phyloP scores from a whole-genome alignment of 2,888 invertebrate genomes.

The Invenusta paracnida region DNA sequence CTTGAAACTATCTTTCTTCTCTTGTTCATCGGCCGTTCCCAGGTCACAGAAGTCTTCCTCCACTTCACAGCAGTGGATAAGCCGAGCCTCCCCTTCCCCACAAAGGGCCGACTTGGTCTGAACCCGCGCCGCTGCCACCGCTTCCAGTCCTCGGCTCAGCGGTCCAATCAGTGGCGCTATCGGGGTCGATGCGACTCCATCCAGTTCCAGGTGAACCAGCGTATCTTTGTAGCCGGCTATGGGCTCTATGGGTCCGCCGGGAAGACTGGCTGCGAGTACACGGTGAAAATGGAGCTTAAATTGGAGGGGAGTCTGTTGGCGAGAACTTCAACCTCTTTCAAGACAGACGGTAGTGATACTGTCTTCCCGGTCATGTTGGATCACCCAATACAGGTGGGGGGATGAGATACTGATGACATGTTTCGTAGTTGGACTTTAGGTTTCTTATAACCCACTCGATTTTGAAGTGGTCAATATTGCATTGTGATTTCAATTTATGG shows the following conservation, averaged over 20 bases:
- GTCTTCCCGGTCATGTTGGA: constrained; percentile 84
- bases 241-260: constrained; percentile 85
- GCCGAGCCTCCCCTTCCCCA: constrained; percentile 76
- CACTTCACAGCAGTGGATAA: constrained; percentile 85
- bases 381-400: constrained; percentile 67
- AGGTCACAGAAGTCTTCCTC: constrained; percentile 88
- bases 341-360: constrained; percentile 90
- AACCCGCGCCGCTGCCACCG: constrained; percentile 89
- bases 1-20: too few species aligned
- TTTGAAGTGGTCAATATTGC: too few species aligned
- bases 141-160: constrained; percentile 90
- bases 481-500: too few species aligned
- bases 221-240: constrained; percentile 90
- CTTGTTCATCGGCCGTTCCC: too few species aligned
- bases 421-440: too few species aligned
- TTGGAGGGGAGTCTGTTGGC: constrained; percentile 78
- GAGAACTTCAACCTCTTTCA: constrained; percentile 85
- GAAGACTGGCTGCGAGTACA: constrained; percentile 88
- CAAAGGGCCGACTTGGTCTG: constrained; percentile 76
- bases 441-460: too few species aligned
- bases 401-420: neutral
- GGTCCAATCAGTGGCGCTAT: constrained; percentile 94
- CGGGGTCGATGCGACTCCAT: constrained; percentile 91
- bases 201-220: constrained; percentile 68
- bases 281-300: constrained; percentile 87